Percentiles rank a stretch among this genome's conserved stretches.
Evolutionary conservation across 2,888 invertebrate species (phyloP).

Genomic region (Polymixis lichenea): DNA sequence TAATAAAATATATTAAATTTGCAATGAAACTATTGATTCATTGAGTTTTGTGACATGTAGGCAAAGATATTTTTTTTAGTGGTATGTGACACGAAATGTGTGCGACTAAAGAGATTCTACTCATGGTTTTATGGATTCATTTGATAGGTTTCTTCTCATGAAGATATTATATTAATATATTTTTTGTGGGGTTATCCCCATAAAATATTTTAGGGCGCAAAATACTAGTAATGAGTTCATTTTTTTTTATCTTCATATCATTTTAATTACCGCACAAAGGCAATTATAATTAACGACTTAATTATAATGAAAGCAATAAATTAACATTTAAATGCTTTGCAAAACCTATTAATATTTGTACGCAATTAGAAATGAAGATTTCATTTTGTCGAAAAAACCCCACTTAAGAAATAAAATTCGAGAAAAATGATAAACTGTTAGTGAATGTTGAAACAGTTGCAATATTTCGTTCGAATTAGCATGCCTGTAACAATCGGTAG

Average conservation of each 20-base stretch:
- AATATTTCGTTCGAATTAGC: constrained; percentile 80
- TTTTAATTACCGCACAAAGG: not conserved
- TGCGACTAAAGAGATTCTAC: not conserved
- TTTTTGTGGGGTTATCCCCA: not conserved
- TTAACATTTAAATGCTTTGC: not conserved
- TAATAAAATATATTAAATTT: not conserved
- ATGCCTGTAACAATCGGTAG: constrained; percentile 80
- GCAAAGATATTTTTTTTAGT: not conserved
- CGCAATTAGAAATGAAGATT: not conserved
- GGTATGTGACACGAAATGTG: not conserved
- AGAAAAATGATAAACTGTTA: constrained; percentile 60
- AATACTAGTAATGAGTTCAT: not conserved
- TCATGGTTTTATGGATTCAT: not conserved
- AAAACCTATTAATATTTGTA: not conserved
- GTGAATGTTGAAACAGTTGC: constrained; percentile 76
- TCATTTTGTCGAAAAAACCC: not conserved
- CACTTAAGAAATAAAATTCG: constrained; percentile 29
- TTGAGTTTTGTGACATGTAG: not conserved
- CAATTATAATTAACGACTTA: not conserved
- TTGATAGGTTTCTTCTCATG: too few species aligned
- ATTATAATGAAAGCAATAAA: not conserved
- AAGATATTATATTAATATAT: too few species aligned
- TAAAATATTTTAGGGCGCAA: not conserved
- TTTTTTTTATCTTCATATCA: not conserved
- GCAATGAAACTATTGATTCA: constrained; percentile 9